Base-by-base conservation (phyloP, 2,113 vertebrate genomes). In the Nansenia antarctica region DNA sequence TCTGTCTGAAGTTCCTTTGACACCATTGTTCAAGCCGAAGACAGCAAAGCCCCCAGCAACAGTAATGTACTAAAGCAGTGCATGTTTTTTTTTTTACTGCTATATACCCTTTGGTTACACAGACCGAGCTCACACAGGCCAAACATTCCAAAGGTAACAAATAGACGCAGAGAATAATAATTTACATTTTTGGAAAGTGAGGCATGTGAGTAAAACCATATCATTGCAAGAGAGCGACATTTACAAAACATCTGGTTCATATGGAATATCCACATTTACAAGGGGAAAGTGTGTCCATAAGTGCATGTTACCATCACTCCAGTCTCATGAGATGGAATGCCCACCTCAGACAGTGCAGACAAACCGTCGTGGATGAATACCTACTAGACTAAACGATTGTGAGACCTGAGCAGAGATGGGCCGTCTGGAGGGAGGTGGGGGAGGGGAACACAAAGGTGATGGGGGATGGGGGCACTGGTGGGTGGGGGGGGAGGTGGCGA, bases 181-280 rank as follows among this genome's bases (percentile, higher is more conserved):
- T 45, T 62, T 74, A 66, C 0, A 5, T 5, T 75, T 61, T 78
- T 65, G 57, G 42, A 78, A 71, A 76, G 55, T 66, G n/a, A 11
- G 8, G n/a, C 60, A 4, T 53, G 49, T 0, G 49, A n/a, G n/a
- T n/a, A n/a, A n/a, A n/a, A 22, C 20, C 22, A 7, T 20, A 24
- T 9, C 49, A 70, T 34, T 61, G 58, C 30, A 0, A 45, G 54
- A 69, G 4, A 52, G 7, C 55, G 26, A 47, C 57, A 45, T 22
- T 70, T 68, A n/a, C 2, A 64, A 63, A 73, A 29, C 73, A 83
- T 62, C 68, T 65, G 45, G 58, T 24, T 29, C 26, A 70, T 39
- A 37, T 18, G 12, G 60, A n/a, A 26, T 9, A 22, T 65, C 24
- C 32, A 76, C 62, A 67, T 69, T 77, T 73, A 62, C 63, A 62